Evolutionary conservation across 1,140 invertebrate genomes (phyloP), one percentile per base, ranked within the genome.

Genomic region (Ruditapes philippinarum): DNA sequence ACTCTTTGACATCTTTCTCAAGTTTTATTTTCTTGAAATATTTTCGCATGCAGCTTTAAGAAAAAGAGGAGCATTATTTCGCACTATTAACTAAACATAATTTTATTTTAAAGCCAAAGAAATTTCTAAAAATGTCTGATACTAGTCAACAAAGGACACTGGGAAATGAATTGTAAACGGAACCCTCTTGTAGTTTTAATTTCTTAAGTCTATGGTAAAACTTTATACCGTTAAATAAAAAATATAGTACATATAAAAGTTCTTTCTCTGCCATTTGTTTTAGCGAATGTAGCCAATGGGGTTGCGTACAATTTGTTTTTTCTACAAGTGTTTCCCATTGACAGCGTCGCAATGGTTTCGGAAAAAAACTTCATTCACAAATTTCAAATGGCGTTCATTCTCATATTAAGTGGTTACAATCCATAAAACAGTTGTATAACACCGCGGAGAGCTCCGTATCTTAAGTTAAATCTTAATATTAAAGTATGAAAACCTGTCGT

Each of bases 261-360:
- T 62, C n/a, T 28, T 62, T 28, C n/a, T 28, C 25, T 62, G 57
- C 11, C n/a, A 62, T n/a, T 62, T 62, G n/a, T 62, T 28, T 28
- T 9, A 7, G 38, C 65, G 9, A 4, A 38, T 11, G 65, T 31
- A 38, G 38, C 65, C 65, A 70, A 40, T 70, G 65, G n/a, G 65
- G 1, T 22, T 70, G n/a, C n/a, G 11, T 70, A 65, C 19, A 65
- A n/a, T n/a, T n/a, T n/a, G n/a, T 65, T 40, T 70, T 70, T 70
- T 70, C 42, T 17, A 70, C 65, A 70, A 70, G 65, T 70, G 65
- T 70, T 70, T 70, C 65, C 65, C 36, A 70, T 25, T 70, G 65
- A 70, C 57, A 62, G 36, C 65, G 33, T 70, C 33, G n/a, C 5
- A 62, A 62, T 38, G 33, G 14, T 38, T 70, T n/a, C n/a, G n/a